Evolutionary conservation across 2,888 invertebrate species (phyloP).

Genomic region (Drosophila robusta): DNA sequence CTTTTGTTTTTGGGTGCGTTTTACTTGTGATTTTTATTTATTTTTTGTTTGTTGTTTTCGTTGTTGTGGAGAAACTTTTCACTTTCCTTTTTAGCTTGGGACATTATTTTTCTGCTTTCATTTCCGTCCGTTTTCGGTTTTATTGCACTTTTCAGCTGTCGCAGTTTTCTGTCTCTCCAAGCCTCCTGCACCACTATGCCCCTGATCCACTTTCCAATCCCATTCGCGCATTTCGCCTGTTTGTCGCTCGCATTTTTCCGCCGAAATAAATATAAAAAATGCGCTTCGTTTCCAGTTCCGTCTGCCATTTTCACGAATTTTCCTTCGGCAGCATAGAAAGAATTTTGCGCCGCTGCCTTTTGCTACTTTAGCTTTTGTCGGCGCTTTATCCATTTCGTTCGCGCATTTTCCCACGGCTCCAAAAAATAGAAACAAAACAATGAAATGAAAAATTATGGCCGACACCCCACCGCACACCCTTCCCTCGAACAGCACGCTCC

Average conservation of each 20-base stretch:
- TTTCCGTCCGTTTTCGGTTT: slow-evolving; percentile 70
- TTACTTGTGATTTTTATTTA: slow-evolving; percentile 37
- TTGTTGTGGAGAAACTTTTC: slow-evolving; percentile 54
- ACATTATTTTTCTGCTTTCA: slow-evolving; percentile 75
- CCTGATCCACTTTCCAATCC: slow-evolving; percentile 36
- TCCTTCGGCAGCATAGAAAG: slow-evolving; percentile 53
- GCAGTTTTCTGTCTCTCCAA: slow-evolving; percentile 15
- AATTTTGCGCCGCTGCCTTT: slow-evolving; percentile 53
- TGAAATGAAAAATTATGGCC: slow-evolving; percentile 79
- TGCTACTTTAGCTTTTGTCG: slow-evolving; percentile 53
- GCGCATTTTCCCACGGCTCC: slow-evolving; percentile 57
- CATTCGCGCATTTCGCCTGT: slow-evolving; percentile 15
- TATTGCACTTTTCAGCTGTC: slow-evolving; percentile 68
- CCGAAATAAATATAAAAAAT: slow-evolving; percentile 75
- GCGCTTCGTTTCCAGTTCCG: slow-evolving; percentile 69
- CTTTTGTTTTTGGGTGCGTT: slow-evolving; percentile 23
- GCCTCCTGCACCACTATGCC: neutral
- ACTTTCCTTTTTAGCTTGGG: slow-evolving; percentile 63
- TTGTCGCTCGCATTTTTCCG: slow-evolving; percentile 30
- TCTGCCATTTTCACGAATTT: slow-evolving; percentile 66
- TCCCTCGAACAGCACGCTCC: neutral
- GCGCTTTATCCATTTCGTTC: slow-evolving; percentile 57
- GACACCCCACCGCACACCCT: slow-evolving; percentile 15
- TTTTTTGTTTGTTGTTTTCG: slow-evolving; percentile 33
- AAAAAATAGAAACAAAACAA: slow-evolving; percentile 61